Evolutionary conservation across 2,113 vertebrate species (phyloP).

Genomic region (Phalacrocorax pelagicus): DNA sequence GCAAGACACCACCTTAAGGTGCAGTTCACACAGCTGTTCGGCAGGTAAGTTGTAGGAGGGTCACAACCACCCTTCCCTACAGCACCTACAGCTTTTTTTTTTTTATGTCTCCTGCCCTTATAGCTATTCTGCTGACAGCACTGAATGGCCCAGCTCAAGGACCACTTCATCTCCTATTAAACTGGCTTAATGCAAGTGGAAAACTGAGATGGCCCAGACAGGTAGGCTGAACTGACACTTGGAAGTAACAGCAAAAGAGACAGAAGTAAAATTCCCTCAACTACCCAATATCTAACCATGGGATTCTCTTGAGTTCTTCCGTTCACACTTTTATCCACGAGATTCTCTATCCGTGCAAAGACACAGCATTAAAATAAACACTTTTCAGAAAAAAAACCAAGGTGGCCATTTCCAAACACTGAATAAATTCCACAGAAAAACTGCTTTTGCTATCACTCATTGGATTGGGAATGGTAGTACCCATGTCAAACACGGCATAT

Average conservation of each 20-base stretch:
- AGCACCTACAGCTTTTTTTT: neutral
- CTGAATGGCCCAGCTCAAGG: neutral
- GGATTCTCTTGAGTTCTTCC: neutral
- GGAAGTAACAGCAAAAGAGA: neutral
- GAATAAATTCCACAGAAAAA: neutral
- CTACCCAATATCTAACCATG: neutral
- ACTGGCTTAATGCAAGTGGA: neutral
- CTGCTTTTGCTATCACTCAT: neutral
- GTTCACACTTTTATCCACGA: neutral
- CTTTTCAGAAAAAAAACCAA: neutral
- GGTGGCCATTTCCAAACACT: neutral
- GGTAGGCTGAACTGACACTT: neutral
- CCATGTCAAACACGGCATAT: neutral
- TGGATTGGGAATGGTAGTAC: neutral
- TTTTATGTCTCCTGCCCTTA: neutral
- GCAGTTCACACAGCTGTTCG: neutral
- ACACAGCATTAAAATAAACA: neutral
- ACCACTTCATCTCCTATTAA: neutral
- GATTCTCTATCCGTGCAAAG: neutral
- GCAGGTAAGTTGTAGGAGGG: neutral
- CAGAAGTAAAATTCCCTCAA: neutral
- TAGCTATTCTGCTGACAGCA: neutral
- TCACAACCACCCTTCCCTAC: neutral
- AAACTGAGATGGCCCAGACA: neutral
- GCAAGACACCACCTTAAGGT: neutral